phyloP scores from a whole-genome alignment of 2,797 vertebrate genomes.

The Lophius americanus region DNA sequence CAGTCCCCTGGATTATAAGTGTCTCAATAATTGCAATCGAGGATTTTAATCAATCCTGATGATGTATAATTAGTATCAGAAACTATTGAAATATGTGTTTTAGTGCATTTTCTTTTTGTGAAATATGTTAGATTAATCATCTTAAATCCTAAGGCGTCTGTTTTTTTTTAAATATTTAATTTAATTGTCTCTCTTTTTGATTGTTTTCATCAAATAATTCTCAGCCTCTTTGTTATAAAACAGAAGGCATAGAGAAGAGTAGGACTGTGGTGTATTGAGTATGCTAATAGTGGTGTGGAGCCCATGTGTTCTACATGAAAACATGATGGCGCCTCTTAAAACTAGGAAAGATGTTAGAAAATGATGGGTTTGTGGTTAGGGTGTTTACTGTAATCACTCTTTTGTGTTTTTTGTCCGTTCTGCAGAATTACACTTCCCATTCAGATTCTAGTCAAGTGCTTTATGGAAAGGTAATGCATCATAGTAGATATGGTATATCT shows the following conservation, averaged over 20 bases:
- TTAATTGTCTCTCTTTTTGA: constrained; percentile 13
- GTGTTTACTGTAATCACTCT: constrained; percentile 20
- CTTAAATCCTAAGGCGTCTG: background rate
- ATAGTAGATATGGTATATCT: constrained; percentile 55
- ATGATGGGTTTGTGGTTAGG: constrained; percentile 25
- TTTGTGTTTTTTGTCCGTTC: constrained; percentile 9
- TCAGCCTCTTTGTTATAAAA: background rate
- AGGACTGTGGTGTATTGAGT: background rate
- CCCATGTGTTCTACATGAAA: constrained; percentile 9
- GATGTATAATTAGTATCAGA: background rate
- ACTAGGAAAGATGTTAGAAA: background rate
- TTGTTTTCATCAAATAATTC: constrained; percentile 8
- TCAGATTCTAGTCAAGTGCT: constrained; percentile 22
- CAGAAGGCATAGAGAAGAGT: constrained; percentile 6
- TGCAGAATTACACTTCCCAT: constrained; percentile 1
- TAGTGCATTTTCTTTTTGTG: background rate
- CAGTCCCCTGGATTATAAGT: constrained; percentile 1
- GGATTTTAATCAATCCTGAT: background rate
- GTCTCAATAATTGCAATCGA: background rate
- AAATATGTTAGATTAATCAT: background rate
- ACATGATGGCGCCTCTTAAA: background rate
- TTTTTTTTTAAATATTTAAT: constrained; percentile 4
- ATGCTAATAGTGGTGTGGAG: background rate
- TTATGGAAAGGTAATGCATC: constrained; percentile 37
- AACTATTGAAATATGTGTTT: too few species aligned